Evolutionary conservation across 2,888 invertebrate species (phyloP), one percentile per base, ranked within the genome.

Genomic region (Drosophila anomalata): DNA sequence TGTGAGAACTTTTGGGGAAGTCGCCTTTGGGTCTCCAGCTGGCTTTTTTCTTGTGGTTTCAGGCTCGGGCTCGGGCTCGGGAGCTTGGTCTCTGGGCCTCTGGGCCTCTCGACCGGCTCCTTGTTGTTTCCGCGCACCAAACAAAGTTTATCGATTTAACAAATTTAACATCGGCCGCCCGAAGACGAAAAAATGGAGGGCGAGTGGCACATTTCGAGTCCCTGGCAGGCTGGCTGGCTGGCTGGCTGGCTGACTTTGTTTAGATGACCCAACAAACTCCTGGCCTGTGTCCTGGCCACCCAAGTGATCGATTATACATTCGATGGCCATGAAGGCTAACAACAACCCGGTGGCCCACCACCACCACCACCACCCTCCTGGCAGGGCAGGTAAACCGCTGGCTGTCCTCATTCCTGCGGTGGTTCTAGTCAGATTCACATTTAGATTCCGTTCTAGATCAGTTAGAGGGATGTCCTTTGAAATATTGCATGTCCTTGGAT

Each of bases 141-240:
- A 88, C 85, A 84, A 84, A 84, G 82, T 84, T 81, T 84, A 84
- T 84, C 88, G 84, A 84, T 84, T 88, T 88, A 84, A 84, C 84
- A 84, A 84, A 88, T 85, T 87, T 77, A 87, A 68, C 58, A 58
- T 54, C 51, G n/a, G 22, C 22, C 33, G 17, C 2, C 48, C 26
- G 29, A n/a, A 29, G 29, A 26, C 17, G 17, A n/a, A 42, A 41
- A 41, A 42, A 41, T 62, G 42, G 67, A 44, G 63, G 53, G 67
- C 63, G 72, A 82, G 78, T 83, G 87, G 80, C 87, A 88, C 88
- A 88, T 78, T 88, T 75, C 33, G 54, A 59, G 61, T 59, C 70
- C 41, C 46, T 33, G 50, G 68, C 22, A 0, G 22, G 22, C 2
- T 2, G 2, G 22, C 22, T 22, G 22, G 22, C 22, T 22, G 22